Evolutionary conservation across 2,113 vertebrate species (phyloP), one percentile per base, ranked within the genome.

Genomic region (Lepidothrix coronata): DNA sequence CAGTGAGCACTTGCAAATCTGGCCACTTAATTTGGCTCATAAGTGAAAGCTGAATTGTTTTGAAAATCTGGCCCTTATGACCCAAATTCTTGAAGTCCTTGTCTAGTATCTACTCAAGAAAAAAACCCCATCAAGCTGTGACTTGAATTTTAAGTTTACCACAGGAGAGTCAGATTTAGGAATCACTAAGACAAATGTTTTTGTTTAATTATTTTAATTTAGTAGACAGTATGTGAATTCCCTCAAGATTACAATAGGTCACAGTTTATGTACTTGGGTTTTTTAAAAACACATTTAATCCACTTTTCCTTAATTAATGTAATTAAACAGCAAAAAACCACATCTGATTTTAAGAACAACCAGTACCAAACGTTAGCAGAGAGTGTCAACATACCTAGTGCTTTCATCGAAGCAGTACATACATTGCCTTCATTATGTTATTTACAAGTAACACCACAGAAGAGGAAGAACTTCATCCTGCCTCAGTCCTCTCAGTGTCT

Each of bases 401-500:
- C 6, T 86, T 88, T 93, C 85, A 89, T 86, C 16, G 6, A 77
- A 94, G 55, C 55, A 86, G 39, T 79, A 76, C 18, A 18, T 86
- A 75, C 51, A 19, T 87, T 86, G 65, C 59, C 83, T 97, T 94
- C 14, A 25, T 85, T 79, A 76, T 85, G 49, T 89, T 87, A 92
- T 86, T 79, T 88, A 91, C 94, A 86, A 65, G 37, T 87, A 80
- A 89, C 57, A 23, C 31, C 78, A 90, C 5, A 8, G 62, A 96
- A 67, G 67, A 95, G 75, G 73, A 91, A 63, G 59, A 82, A 83
- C 67, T 85, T 71, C 24, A 55, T 95, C 91, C 89, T 87, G 31
- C 61, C 76, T 96, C 31, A 13, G 41, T 71, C 88, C 68, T 95
- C 87, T 73, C 85, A 89, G 89, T 57, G 15, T 59, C 93, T 92